phyloP scores from a whole-genome alignment of 2,113 vertebrate species.

The Chaetops frenatus region DNA sequence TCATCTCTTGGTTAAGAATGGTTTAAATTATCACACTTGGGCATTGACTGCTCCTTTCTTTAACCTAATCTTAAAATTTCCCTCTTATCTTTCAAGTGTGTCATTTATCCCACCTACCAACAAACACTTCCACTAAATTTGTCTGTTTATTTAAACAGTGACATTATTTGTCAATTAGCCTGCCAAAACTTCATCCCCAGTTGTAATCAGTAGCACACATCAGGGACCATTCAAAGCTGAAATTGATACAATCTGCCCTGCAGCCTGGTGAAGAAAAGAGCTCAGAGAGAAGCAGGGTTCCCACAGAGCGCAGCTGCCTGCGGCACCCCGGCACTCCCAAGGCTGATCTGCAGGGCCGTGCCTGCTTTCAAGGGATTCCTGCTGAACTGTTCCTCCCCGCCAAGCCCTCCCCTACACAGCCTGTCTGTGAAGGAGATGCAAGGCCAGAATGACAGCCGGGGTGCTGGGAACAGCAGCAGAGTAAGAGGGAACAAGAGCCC shows the following conservation, averaged over 20 bases:
- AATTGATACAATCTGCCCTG: background rate
- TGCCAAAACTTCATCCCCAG: background rate
- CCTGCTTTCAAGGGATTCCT: background rate
- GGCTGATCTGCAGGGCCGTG: background rate
- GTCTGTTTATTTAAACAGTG: background rate
- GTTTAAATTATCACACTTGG: background rate
- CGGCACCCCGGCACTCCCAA: rapidly evolving
- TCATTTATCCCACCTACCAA: background rate
- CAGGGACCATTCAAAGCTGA: background rate
- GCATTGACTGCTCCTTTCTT: background rate
- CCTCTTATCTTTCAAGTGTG: background rate
- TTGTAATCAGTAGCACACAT: background rate
- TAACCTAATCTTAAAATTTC: background rate
- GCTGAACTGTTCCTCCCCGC: background rate
- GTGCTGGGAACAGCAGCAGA: background rate
- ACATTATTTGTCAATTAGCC: background rate
- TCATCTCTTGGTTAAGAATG: background rate
- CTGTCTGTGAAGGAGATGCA: rapidly evolving
- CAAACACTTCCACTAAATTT: background rate
- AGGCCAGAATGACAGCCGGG: rapidly evolving
- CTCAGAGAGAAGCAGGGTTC: background rate
- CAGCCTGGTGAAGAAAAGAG: background rate
- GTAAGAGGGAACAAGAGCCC: background rate
- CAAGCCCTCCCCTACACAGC: background rate
- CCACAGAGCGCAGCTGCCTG: background rate